Evolutionary conservation across 2,113 vertebrate species (phyloP).

Genomic region (Zeus faber): DNA sequence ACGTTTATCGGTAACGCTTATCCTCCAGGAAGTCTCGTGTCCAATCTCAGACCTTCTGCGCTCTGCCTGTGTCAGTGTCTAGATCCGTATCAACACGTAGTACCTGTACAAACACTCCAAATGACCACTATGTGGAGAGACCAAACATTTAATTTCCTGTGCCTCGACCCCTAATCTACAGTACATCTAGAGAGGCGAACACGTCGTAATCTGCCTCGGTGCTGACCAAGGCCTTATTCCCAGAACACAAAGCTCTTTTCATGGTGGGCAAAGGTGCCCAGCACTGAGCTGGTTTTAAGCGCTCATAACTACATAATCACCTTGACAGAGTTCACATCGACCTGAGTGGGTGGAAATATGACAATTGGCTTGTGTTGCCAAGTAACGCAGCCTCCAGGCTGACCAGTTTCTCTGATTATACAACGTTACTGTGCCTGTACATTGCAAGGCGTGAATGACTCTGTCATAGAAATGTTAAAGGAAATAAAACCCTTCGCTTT

Average conservation of each 20-base stretch:
- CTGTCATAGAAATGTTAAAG: background rate
- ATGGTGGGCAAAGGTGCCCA: conserved; percentile 1
- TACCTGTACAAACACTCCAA: conserved; percentile 41
- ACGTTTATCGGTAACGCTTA: conserved; percentile 38
- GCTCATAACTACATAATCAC: conserved; percentile 43
- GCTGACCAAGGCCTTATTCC: conserved; percentile 11
- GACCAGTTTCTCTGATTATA: conserved; percentile 17
- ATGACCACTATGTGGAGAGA: conserved; percentile 7
- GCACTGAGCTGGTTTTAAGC: conserved; percentile 28
- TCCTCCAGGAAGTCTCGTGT: conserved; percentile 42
- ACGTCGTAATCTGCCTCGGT: conserved; percentile 10
- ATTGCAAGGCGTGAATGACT: conserved; percentile 5
- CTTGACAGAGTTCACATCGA: conserved; percentile 30
- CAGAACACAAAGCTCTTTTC: conserved; percentile 22
- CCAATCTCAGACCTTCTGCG: conserved; percentile 32
- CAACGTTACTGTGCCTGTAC: conserved; percentile 11
- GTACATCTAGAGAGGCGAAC: conserved; percentile 1
- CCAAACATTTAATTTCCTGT: conserved; percentile 52
- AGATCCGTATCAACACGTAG: conserved; percentile 46
- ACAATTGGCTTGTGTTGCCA: conserved; percentile 57
- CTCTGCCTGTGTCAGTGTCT: conserved; percentile 15
- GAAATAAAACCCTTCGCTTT: too few relatives aligned
- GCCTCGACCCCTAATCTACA: conserved; percentile 28
- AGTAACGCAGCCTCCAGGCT: conserved; percentile 40
- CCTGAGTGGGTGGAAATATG: conserved; percentile 49